These are phyloP conservation scores for Esox niger DNA, from an alignment of 2,113 vertebrate species.

Conservation along the genomic window DNA sequence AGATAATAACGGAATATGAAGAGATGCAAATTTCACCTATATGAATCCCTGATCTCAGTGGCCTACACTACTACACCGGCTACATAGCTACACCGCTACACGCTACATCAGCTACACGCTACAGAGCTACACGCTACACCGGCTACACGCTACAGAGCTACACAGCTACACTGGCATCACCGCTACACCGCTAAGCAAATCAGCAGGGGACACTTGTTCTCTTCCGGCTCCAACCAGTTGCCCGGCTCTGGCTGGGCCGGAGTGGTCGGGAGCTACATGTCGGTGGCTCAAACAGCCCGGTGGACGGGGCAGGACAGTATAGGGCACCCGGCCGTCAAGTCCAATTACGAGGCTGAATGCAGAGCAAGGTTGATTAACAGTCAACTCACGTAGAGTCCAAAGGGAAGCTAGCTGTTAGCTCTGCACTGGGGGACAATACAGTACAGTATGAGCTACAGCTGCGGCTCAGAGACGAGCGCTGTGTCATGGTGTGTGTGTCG, in stretches of 20 bases:
- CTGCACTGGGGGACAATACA: slow-evolving; percentile 47
- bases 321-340: slow-evolving; percentile 70
- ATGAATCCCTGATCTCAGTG: slow-evolving; percentile 54
- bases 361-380: slow-evolving; percentile 34
- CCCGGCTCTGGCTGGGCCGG: slow-evolving; percentile 49
- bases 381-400: slow-evolving; percentile 19
- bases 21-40: too few relatives aligned
- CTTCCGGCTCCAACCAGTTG: slow-evolving; percentile 6
- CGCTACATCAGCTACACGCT: too few relatives aligned
- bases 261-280: slow-evolving; percentile 46
- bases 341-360: slow-evolving; percentile 74
- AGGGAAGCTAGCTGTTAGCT: slow-evolving; percentile 14
- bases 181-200: slow-evolving; percentile 66
- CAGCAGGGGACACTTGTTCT: slow-evolving; percentile 57
- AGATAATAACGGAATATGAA: too few relatives aligned
- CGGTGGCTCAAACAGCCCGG: slow-evolving; percentile 48
- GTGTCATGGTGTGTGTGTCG: too few relatives aligned
- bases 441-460: too few relatives aligned
- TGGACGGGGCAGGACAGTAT: slow-evolving; percentile 19
- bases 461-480: too few relatives aligned
- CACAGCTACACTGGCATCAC: too few relatives aligned
- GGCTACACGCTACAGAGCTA: too few relatives aligned
- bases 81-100: too few relatives aligned
- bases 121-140: too few relatives aligned
- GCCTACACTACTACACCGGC: too few relatives aligned